Evolutionary conservation across 2,797 vertebrate genomes (phyloP).

Genomic region (Ctenopoma multispine): DNA sequence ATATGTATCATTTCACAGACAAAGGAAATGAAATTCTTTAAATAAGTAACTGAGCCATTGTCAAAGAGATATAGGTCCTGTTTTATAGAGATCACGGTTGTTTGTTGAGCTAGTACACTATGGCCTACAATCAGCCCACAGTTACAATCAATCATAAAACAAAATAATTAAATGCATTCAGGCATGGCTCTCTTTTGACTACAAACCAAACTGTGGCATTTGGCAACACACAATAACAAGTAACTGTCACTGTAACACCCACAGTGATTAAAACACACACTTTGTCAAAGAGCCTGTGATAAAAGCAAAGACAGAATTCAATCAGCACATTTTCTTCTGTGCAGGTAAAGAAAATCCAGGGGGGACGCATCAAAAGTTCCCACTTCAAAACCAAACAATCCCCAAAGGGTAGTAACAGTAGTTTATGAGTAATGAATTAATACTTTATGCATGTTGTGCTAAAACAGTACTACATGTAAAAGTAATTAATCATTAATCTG

Average conservation of each 20-base stretch:
- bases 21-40: no score
- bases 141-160: no score
- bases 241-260: no score
- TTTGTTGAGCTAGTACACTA: no score
- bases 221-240: background rate
- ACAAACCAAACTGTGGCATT: background rate
- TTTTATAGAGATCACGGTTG: no score
- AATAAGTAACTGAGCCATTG: no score
- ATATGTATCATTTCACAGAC: no score
- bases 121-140: no score
- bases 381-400: background rate
- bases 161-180: background rate
- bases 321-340: background rate
- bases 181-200: background rate
- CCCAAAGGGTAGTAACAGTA: background rate
- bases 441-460: background rate
- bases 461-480: background rate
- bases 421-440: background rate
- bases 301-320: background rate
- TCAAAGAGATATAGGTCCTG: no score
- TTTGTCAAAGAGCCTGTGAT: background rate
- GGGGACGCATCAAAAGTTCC: background rate
- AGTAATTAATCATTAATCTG: background rate
- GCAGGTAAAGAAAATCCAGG: background rate
- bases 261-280: constrained; percentile 1